Percentiles rank a stretch among this genome's conserved stretches.
phyloP scores from a whole-genome alignment of 2,797 vertebrate genomes.

The Anguilla marmorata region DNA sequence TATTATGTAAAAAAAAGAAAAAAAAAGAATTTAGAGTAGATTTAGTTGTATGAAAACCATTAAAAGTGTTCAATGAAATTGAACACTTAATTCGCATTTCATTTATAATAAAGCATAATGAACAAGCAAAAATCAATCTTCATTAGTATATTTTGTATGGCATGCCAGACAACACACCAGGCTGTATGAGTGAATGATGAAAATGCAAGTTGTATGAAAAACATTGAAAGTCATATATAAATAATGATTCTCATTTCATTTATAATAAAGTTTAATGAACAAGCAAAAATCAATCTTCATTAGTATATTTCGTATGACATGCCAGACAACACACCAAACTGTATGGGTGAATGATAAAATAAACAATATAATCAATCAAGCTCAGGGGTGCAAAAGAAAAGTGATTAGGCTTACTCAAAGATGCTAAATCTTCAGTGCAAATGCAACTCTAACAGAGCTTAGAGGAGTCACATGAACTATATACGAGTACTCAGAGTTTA shows the following conservation, averaged over 20 bases:
- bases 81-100: background rate
- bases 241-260: background rate
- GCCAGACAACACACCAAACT: background rate
- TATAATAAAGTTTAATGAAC: background rate
- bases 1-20: background rate
- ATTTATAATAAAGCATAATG: background rate
- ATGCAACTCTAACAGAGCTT: no score
- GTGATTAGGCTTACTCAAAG: background rate
- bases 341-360: background rate
- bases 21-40: background rate
- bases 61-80: no score
- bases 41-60: conserved; percentile 5
- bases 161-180: background rate
- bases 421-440: no score
- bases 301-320: background rate
- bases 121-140: background rate
- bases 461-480: no score
- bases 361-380: background rate
- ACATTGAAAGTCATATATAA: no score
- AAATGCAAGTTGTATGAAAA: background rate
- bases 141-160: background rate
- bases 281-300: background rate
- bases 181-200: no score
- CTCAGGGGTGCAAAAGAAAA: background rate
- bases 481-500: background rate